phyloP scores from a whole-genome alignment of 2,888 invertebrate species.

The Belgica antarctica region DNA sequence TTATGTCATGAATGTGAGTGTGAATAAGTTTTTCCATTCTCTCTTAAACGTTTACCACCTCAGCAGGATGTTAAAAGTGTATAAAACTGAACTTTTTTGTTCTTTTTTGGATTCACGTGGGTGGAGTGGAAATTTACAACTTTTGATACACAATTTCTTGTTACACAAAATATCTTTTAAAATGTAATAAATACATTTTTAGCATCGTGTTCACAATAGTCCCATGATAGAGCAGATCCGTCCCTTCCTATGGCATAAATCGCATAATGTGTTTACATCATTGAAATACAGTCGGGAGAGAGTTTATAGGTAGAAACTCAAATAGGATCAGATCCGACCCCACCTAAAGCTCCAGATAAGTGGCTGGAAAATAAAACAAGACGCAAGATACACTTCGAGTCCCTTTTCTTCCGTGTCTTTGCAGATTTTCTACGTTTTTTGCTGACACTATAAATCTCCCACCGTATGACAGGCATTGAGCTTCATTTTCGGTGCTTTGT shows the following conservation, averaged over 20 bases:
- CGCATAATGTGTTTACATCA: slow-evolving; percentile 24
- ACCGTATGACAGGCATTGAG: slow-evolving; percentile 15
- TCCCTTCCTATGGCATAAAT: not conserved
- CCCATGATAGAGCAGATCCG: slow-evolving; percentile 1
- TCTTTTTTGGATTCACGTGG: not conserved
- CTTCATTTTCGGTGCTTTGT: slow-evolving; percentile 23
- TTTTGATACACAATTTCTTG: slow-evolving; percentile 18
- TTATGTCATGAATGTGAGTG: slow-evolving; percentile 26
- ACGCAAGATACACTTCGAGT: slow-evolving; percentile 4
- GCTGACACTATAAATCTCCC: slow-evolving; percentile 42
- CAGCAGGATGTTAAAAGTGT: slow-evolving; percentile 32
- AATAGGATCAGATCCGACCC: not conserved
- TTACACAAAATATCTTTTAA: slow-evolving; percentile 40
- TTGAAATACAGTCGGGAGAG: slow-evolving; percentile 2
- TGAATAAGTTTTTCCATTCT: slow-evolving; percentile 38
- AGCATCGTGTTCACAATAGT: slow-evolving; percentile 5
- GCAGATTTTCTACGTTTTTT: no score
- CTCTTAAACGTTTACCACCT: slow-evolving; percentile 31
- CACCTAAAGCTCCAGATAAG: slow-evolving; percentile 19
- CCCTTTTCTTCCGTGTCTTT: slow-evolving; percentile 7
- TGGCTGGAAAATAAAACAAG: slow-evolving; percentile 37
- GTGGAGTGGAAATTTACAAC: slow-evolving; percentile 3
- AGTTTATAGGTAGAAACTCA: slow-evolving; percentile 23
- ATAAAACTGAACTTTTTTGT: not conserved
- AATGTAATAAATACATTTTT: slow-evolving; percentile 36